Percentiles rank a stretch among this genome's conserved stretches.
These are phyloP conservation scores for Alosa alosa DNA, from an alignment of 2,113 vertebrate genomes.

Conservation along the genomic window DNA sequence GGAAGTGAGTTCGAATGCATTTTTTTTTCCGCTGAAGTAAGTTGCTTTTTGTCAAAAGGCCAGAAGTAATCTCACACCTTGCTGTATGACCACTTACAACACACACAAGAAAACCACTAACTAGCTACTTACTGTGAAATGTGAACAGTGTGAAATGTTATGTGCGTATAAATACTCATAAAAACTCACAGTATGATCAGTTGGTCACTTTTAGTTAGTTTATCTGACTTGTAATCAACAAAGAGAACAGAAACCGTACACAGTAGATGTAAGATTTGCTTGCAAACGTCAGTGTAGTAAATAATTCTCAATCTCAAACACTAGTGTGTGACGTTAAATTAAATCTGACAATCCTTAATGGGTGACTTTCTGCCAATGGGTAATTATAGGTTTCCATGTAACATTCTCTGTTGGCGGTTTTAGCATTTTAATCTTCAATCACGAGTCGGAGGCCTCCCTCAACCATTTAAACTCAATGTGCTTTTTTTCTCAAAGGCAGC, in stretches of 20 bases:
- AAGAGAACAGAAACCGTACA: not conserved
- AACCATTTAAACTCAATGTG: constrained; percentile 17
- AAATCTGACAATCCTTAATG: not conserved
- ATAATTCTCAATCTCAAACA: not conserved
- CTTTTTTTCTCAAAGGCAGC: not conserved
- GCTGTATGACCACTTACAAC: not conserved
- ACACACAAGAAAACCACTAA: not conserved
- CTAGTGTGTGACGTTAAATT: not conserved
- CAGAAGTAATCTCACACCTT: not conserved
- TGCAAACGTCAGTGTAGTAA: not conserved
- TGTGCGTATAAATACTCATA: too few species aligned
- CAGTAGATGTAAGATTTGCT: not conserved
- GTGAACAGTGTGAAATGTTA: too few species aligned
- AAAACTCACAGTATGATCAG: too few species aligned
- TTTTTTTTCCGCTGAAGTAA: not conserved
- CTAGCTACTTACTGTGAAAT: not conserved
- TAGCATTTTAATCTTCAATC: not conserved
- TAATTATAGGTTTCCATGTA: not conserved
- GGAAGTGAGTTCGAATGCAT: constrained; percentile 33
- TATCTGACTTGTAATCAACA: not conserved
- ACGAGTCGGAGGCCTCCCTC: not conserved
- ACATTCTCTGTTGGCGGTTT: not conserved
- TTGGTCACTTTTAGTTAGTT: too few species aligned
- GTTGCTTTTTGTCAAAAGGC: not conserved
- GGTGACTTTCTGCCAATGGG: not conserved